Evolutionary conservation across 1,140 invertebrate species (phyloP), one percentile per base, ranked within the genome.

Genomic region (Hyposmocoma kahamanoa): DNA sequence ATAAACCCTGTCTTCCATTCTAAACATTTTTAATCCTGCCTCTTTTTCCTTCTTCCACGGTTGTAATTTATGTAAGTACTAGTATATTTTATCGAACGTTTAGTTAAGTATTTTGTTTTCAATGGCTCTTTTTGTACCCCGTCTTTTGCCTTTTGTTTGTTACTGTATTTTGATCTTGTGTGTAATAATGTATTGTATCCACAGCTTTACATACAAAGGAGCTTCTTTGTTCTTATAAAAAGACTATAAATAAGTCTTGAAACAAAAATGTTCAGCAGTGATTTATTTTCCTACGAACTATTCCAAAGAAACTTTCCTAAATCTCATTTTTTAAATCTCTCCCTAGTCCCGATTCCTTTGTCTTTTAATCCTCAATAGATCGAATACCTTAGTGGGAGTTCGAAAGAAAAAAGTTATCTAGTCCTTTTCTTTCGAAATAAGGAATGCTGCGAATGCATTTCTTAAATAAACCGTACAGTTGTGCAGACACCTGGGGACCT

Each of bases 281-380:
- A 30, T 52, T 44, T 52, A 52, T 52, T 52, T 46, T 17, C 42
- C 18, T 32, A 1, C 8, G 20, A 13, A 43, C 42, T 46, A 42
- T 32, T 39, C n/a, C 24, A 26, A 26, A 49, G 13, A 22, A 41
- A 43, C 30, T 8, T 36, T 51, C 22, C 15, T 15, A 36, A 17
- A 10, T 47, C 47, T 41, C 39, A 20, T 32, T 36, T 49, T 52
- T 59, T 53, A 54, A 56, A 47, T 57, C 55, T 49, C 28, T 36
- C 46, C 41, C 21, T 17, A 52, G 45, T 47, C 55, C 32, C 32
- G 34, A 51, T 47, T 46, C 8, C 45, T 34, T 50, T 53, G 30
- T 50, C 45, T 34, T 52, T 57, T 58, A 62, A 67, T 60, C 50
- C 57, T 28, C 52, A 47, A 52, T 54, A 61, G 56, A 67, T 64